phyloP scores from a whole-genome alignment of 1,140 invertebrate species.

The Luehdorfia chinensis region DNA sequence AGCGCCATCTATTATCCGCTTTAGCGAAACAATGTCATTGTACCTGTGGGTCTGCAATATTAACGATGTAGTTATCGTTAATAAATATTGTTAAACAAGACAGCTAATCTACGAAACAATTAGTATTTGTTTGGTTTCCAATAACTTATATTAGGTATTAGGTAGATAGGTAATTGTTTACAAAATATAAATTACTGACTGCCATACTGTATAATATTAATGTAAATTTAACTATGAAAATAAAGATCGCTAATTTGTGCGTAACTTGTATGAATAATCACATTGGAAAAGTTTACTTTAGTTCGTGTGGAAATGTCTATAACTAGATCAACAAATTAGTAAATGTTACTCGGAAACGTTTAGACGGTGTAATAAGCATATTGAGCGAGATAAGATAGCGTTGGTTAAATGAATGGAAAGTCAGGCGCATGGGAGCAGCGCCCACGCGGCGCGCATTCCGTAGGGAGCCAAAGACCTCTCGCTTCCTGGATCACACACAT shows the following conservation, averaged over 20 bases:
- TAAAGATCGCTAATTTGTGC: no score
- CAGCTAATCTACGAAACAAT: slow-evolving; percentile 4
- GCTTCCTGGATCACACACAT: slow-evolving; percentile 64
- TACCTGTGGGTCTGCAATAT: not conserved
- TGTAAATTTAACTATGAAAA: no score
- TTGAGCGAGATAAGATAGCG: slow-evolving; percentile 64
- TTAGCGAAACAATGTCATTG: slow-evolving; percentile 6
- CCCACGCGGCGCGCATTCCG: slow-evolving; percentile 63
- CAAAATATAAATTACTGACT: no score
- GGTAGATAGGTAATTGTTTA: no score
- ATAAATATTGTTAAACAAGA: slow-evolving; percentile 9
- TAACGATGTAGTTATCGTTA: not conserved
- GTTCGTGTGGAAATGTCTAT: no score
- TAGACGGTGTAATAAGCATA: slow-evolving; percentile 52
- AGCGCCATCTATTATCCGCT: slow-evolving; percentile 39
- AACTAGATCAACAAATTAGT: slow-evolving; percentile 13
- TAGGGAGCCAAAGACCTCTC: slow-evolving; percentile 68
- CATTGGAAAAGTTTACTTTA: no score
- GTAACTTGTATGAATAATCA: no score
- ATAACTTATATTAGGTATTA: not conserved
- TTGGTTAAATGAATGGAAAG: slow-evolving; percentile 70
- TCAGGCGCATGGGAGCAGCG: slow-evolving; percentile 52
- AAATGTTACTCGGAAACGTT: slow-evolving; percentile 25
- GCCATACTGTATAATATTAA: no score
- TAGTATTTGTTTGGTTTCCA: not conserved